Evolutionary conservation across 2,113 vertebrate species (phyloP), one percentile per base, ranked within the genome.

Genomic region (Ageneiosus marmoratus): DNA sequence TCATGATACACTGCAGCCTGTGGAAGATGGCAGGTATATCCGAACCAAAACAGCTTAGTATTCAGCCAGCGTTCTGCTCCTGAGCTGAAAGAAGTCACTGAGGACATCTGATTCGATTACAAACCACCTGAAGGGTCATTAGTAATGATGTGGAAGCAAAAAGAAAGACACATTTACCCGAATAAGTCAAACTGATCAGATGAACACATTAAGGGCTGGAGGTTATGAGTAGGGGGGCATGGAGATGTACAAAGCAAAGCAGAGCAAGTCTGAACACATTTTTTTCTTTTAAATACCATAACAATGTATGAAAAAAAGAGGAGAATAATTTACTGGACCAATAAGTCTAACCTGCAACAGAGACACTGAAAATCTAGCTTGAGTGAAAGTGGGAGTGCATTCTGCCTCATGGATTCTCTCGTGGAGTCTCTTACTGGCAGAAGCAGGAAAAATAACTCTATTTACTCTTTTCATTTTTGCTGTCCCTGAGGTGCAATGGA

Each of bases 401-500:
- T 18, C 63, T 53, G 56, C n/a, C 56, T 72, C 29, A 24, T 32
- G 20, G 29, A n/a, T n/a, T n/a, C n/a, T n/a, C n/a, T n/a, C 27
- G 27, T 77, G 73, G 24, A 67, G 72, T 77, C 72, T 67, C 72
- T 67, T 51, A 5, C 81, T 77, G 73, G 73, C 60, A 67, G 63
- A 63, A 77, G 84, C 4, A 50, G 69, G 69, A 83, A 88, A 89
- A 90, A 87, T 80, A 85, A 85, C 83, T 88, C 41, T 89, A 78
- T 80, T 91, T 89, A 88, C 85, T 86, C 87, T 90, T 79, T 69
- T 89, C 81, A 85, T 80, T 74, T 80, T 74, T 88, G 34, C 81
- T 81, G 81, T 87, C 87, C 81, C 87, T 37, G 4, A 62, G 87
- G 80, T 84, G 48, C 78, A 79, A 77, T 81, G 75, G 69, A 58